A percentile compares a stretch with the other conserved stretches of the same genome.
phyloP scores from a whole-genome alignment of 2,888 invertebrate species.

The Troides oblongomaculatus region DNA sequence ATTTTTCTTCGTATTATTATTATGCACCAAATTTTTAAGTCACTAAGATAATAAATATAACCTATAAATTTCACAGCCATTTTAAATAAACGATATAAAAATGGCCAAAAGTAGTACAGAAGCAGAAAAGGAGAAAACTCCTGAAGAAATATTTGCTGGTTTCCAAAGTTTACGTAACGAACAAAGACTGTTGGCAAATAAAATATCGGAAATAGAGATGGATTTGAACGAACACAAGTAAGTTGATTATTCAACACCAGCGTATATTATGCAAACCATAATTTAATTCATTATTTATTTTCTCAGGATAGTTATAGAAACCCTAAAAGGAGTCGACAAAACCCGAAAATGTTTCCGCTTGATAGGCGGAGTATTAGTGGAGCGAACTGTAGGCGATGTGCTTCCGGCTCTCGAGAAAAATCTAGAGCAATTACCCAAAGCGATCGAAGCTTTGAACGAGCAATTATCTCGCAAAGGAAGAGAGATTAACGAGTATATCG shows the following conservation, averaged over 20 bases:
- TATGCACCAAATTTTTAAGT: neutral
- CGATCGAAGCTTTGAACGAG: slow-evolving; percentile 88
- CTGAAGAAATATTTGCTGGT: slow-evolving; percentile 91
- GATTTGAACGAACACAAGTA: slow-evolving; percentile 98
- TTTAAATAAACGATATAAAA: slow-evolving; percentile 15
- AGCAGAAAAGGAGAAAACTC: slow-evolving; percentile 72
- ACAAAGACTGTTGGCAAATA: slow-evolving; percentile 91
- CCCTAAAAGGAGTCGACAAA: slow-evolving; percentile 90
- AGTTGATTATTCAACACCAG: slow-evolving; percentile 43
- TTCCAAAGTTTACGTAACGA: slow-evolving; percentile 94
- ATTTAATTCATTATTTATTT: neutral
- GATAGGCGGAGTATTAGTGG: slow-evolving; percentile 95
- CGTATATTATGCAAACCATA: neutral
- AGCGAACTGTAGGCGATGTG: slow-evolving; percentile 94
- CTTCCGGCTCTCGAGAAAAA: slow-evolving; percentile 90
- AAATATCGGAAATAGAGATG: slow-evolving; percentile 95
- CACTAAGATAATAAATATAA: slow-evolving; percentile 12
- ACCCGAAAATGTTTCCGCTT: slow-evolving; percentile 94
- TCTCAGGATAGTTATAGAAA: slow-evolving; percentile 94
- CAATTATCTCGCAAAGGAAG: slow-evolving; percentile 92
- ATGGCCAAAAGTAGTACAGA: slow-evolving; percentile 63
- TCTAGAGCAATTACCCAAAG: slow-evolving; percentile 87
- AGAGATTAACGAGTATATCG: slow-evolving; percentile 95
- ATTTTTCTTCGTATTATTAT: neutral
- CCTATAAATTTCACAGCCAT: slow-evolving; percentile 11